phyloP scores from a whole-genome alignment of 2,888 invertebrate genomes.

The Cryptus viduatorius region DNA sequence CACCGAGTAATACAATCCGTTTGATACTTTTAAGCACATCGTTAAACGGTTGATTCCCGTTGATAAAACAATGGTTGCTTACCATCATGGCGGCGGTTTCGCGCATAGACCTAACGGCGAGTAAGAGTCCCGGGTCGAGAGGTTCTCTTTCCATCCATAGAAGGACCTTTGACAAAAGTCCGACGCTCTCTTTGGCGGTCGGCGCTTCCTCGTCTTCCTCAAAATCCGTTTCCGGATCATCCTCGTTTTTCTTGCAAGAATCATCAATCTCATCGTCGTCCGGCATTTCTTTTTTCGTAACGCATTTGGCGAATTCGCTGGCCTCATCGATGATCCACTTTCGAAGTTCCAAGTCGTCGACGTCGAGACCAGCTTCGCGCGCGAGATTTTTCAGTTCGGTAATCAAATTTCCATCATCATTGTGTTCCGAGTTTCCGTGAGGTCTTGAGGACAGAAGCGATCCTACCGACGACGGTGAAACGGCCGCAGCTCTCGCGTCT shows the following conservation, averaged over 20 bases:
- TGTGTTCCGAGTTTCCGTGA: constrained; percentile 65
- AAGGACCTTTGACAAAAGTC: constrained; percentile 84
- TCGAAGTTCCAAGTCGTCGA: constrained; percentile 74
- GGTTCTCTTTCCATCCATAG: constrained; percentile 86
- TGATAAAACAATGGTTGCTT: constrained; percentile 70
- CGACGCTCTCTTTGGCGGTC: constrained; percentile 83
- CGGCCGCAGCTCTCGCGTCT: constrained; percentile 52
- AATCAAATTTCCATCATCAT: constrained; percentile 75
- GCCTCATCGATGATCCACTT: constrained; percentile 80
- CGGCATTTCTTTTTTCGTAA: constrained; percentile 74
- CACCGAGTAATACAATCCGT: not conserved
- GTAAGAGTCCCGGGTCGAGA: constrained; percentile 84
- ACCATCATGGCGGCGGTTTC: constrained; percentile 82
- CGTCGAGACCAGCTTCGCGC: constrained; percentile 77
- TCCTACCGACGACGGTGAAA: constrained; percentile 32
- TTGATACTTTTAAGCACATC: not conserved
- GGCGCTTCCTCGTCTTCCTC: constrained; percentile 77
- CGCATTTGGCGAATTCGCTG: constrained; percentile 73
- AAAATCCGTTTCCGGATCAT: constrained; percentile 69
- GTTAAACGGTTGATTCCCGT: not conserved
- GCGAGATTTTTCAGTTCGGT: constrained; percentile 75
- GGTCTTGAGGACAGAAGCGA: constrained; percentile 69
- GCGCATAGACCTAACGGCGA: constrained; percentile 82
- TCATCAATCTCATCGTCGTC: constrained; percentile 70
- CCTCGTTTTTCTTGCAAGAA: constrained; percentile 72